Base-by-base conservation (phyloP, 2,113 vertebrate species). In the Leiothrix lutea region DNA sequence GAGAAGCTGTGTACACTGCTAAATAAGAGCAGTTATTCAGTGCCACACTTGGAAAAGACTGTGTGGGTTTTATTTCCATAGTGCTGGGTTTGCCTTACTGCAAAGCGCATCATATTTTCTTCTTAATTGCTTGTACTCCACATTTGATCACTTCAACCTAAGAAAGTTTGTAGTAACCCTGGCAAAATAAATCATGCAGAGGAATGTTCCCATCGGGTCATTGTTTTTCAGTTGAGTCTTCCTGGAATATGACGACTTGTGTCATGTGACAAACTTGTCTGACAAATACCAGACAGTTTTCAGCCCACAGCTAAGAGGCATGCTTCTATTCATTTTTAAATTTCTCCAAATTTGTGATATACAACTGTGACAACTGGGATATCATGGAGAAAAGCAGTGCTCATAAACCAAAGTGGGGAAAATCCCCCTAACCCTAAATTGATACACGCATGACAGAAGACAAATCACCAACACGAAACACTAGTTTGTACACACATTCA, bases 381-480 rank as follows among this genome's bases (percentile, higher is more conserved):
- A 58, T 36, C 44, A 58, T 21, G 26, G 51, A 92, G 50, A 38
- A 62, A 90, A 94, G 72, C 14, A 77, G 58, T 25, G 53, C 70
- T 96, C 61, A 71, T 60, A 94, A 96, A 94, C 53, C 65, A 86
- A 94, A 94, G 23, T 1, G 28, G 22, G 86, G 48, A 14, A 35
- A 90, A 65, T 53, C 60, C 23, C 38, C 11, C 24, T 47, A 90
- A 25, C 5, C 21, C 40, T 83, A 67, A 97, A 80, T 51, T 70
- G 86, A 80, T 42, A 80, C 3, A 44, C 42, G 16, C 16, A 8
- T 47, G 83, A 95, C 54, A 67, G 24, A 92, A 90, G 73, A 74
- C 75, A 78, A 94, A 83, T 60, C 70, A 92, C 82, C 81, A 89
- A 77, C 58, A 96, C 67, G 92, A 95, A 92, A 96, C 67, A 42